Base-by-base conservation (phyloP, 2,113 vertebrate species). In the Oncorhynchus gorbuscha region DNA sequence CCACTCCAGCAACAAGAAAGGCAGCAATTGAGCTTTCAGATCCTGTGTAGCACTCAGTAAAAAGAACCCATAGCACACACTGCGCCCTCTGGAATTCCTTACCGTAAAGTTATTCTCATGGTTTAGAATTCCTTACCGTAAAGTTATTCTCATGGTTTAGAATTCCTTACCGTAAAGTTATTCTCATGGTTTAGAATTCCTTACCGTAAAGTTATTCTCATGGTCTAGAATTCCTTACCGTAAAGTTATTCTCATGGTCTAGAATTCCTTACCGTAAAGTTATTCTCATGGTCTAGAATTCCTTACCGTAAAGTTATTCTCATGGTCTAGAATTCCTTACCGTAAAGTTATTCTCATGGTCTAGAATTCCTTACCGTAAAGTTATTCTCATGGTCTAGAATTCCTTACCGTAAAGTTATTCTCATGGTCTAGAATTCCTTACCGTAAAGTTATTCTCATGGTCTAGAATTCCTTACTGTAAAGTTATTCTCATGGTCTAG, bases 1-100 rank as follows among this genome's bases (percentile, higher is more conserved):
- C 67, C 13, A 92, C 20, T 13, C 80, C 94, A 0, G 68, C 35
- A 0, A 71, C 71, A 75, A 94, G 58, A 22, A 75, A 8, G 30
- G 30, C 11, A 39, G 16, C 80, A 89, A 92, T 92, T 35, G 20
- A 20, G 32, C 28, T 69, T 28, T 69, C 30, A 51, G 49, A 51
- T 51, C 49, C 20, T 39, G 30, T 8, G 67, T 28, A 39, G 39
- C 39, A 9, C 39, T 39, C 39, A 39, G 8, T 39, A 39, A 39
- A 9, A 8, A 39, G 26, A 67, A 11, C 13, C 13, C 6, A 13
- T 14, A 67, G 65, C 4, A 14, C 65, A 55, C 1, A 55, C 51
- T 18, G 51, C 16, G 5, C 51, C 16, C 13, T 30, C 65, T 5
- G 18, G 11, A 3, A 30, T 30, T 26, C 26, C 26, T 14, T 30